Conservation (phyloP, 2,888 invertebrate genomes). For the Diarsia brunnea region DNA sequence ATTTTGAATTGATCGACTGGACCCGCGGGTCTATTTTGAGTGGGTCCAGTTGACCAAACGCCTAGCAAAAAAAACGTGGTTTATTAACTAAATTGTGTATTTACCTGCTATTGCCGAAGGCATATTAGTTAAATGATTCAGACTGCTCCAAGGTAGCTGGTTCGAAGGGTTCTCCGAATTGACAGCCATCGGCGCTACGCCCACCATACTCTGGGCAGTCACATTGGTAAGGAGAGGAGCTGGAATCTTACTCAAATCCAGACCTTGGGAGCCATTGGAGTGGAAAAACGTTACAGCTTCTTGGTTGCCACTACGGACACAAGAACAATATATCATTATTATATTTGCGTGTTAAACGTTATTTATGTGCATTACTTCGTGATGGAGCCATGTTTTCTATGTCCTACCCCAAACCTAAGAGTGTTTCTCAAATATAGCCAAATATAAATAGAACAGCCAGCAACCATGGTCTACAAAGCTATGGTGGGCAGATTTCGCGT, state of each 20-base stretch:
- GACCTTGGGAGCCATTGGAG: constrained; percentile 77
- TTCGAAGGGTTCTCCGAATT: constrained; percentile 21
- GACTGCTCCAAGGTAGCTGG: constrained; percentile 69
- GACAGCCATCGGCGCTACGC: constrained; percentile 75
- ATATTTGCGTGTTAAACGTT: not conserved
- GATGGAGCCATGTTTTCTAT: not conserved
- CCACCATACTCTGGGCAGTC: constrained; percentile 82
- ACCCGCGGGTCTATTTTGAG: too few species aligned
- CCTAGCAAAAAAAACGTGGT: not conserved
- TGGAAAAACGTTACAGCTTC: constrained; percentile 83
- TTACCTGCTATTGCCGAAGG: constrained; percentile 39
- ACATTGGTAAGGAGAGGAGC: constrained; percentile 82
- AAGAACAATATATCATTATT: not conserved
- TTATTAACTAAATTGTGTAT: not conserved
- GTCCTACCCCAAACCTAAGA: not conserved
- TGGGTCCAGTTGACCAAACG: too few species aligned
- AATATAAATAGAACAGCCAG: not conserved
- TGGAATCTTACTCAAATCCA: constrained; percentile 79
- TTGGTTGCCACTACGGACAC: constrained; percentile 79
- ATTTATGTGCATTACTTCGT: not conserved
- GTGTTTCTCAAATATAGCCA: not conserved
- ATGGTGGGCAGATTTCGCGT: not conserved
- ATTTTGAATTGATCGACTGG: too few species aligned
- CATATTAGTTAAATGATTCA: constrained; percentile 58
- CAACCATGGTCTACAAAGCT: not conserved